Conservation (phyloP, 2,113 vertebrate species). For the Cyanoliseus patagonus region DNA sequence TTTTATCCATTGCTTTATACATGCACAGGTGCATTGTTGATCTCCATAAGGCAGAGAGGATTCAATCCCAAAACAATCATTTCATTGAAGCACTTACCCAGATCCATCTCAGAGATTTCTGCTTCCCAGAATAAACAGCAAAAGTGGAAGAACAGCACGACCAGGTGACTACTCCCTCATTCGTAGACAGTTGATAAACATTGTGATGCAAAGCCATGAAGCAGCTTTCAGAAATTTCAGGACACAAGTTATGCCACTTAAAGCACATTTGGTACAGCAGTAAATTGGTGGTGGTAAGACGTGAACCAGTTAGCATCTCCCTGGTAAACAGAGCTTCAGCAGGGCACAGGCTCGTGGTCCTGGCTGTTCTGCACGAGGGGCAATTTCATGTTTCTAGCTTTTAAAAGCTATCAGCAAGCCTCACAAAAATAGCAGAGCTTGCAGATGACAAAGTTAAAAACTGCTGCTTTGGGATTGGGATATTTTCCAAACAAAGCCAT, state of each 20-base stretch:
- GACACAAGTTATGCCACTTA: accelerated
- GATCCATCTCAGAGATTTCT: not conserved
- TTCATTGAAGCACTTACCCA: not conserved
- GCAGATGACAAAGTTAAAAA: not conserved
- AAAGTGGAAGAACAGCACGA: not conserved
- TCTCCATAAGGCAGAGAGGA: not conserved
- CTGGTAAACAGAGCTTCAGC: not conserved
- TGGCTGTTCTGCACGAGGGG: not conserved
- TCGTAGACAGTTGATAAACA: not conserved
- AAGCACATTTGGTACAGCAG: not conserved
- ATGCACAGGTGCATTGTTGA: accelerated
- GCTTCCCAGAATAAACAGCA: not conserved
- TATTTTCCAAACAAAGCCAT: not conserved
- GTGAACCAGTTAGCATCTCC: not conserved
- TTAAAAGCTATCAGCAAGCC: not conserved
- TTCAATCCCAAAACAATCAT: not conserved
- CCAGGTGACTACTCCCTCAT: not conserved
- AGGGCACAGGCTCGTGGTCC: accelerated
- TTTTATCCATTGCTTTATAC: not conserved
- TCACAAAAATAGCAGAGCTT: not conserved
- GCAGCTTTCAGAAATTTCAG: not conserved
- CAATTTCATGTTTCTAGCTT: not conserved
- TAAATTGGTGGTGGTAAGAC: not conserved
- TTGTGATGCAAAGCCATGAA: not conserved
- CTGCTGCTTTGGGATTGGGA: not conserved